These are phyloP conservation scores for Hylia prasina DNA, from an alignment of 2,113 vertebrate genomes.

Conservation along the genomic window DNA sequence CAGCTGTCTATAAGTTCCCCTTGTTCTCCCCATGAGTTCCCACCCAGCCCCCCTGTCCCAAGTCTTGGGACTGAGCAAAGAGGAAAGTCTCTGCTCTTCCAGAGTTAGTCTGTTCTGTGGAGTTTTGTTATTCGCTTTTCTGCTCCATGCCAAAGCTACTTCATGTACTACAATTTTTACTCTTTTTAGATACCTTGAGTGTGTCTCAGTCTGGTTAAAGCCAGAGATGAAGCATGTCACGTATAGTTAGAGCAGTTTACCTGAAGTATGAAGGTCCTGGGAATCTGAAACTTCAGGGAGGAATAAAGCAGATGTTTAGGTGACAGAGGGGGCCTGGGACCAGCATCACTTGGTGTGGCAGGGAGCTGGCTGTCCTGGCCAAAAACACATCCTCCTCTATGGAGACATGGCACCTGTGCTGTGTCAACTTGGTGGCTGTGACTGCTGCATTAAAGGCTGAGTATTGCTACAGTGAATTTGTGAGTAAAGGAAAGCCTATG, in stretches of 20 bases:
- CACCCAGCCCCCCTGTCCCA: rapidly evolving
- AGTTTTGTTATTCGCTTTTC: not conserved
- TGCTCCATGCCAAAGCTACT: not conserved
- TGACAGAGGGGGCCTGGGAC: not conserved
- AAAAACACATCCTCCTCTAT: not conserved
- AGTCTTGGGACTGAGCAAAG: not conserved
- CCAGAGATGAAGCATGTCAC: not conserved
- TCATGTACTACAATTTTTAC: not conserved
- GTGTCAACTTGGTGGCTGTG: not conserved
- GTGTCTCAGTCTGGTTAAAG: not conserved
- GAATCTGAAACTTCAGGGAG: not conserved
- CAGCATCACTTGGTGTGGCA: rapidly evolving
- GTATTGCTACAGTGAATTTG: not conserved
- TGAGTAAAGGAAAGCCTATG: not conserved
- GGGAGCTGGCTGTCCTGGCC: not conserved
- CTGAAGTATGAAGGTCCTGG: rapidly evolving
- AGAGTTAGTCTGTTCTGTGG: not conserved
- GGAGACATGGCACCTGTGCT: not conserved
- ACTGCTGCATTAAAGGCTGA: not conserved
- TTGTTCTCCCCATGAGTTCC: rapidly evolving
- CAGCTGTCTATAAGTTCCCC: not conserved
- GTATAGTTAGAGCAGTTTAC: not conserved
- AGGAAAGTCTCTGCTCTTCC: not conserved
- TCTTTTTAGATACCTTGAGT: not conserved
- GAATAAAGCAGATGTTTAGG: not conserved